phyloP scores from a whole-genome alignment of 1,140 invertebrate genomes.

The Telenomus remus region DNA sequence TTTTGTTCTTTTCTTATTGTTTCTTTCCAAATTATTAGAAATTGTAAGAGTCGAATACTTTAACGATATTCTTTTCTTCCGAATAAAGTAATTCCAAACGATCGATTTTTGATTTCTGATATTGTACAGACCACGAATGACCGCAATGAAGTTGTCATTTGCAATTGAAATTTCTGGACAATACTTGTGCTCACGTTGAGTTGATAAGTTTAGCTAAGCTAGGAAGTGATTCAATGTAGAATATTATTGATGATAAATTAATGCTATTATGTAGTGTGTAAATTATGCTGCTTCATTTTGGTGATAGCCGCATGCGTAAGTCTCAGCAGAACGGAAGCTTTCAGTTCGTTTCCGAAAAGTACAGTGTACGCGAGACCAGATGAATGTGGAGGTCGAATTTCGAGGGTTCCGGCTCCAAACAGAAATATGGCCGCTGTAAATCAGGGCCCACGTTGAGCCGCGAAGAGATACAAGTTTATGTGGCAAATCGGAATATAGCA shows the following conservation, averaged over 20 bases:
- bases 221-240: constrained; percentile 38
- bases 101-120: too few relatives aligned
- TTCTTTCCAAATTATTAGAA: too few relatives aligned
- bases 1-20: too few relatives aligned
- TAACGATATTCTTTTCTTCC: too few relatives aligned
- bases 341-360: constrained; percentile 47
- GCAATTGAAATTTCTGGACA: constrained; percentile 32
- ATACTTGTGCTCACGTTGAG: constrained; percentile 2
- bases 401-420: constrained; percentile 50
- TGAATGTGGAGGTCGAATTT: constrained; percentile 49
- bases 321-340: constrained; percentile 39
- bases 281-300: constrained; percentile 43
- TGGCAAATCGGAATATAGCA: constrained; percentile 59
- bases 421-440: constrained; percentile 58
- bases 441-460: constrained; percentile 52
- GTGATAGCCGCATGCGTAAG: constrained; percentile 43
- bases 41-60: too few relatives aligned
- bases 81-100: too few relatives aligned
- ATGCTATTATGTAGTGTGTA: constrained; percentile 23
- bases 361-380: constrained; percentile 33
- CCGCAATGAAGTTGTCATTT: constrained; percentile 41
- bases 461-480: constrained; percentile 57
- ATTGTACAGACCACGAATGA: constrained; percentile 1
- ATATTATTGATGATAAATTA: constrained; percentile 51
- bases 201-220: constrained; percentile 19